Evolutionary conservation across 2,797 vertebrate species (phyloP), one percentile per base, ranked within the genome.

Genomic region (Halcyon smyrnensis): DNA sequence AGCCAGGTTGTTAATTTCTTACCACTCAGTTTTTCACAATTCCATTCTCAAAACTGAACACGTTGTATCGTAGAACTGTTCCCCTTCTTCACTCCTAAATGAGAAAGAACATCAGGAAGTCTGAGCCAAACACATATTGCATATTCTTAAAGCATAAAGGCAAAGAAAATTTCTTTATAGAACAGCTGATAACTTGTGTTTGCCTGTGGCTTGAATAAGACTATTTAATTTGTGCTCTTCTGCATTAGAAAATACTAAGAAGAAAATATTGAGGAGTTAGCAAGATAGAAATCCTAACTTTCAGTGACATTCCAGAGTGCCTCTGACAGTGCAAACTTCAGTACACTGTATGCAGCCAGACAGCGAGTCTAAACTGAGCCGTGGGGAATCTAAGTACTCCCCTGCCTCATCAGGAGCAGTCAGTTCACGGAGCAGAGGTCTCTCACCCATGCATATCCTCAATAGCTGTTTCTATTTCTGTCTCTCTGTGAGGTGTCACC

Each of bases 251-350:
- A 32, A 32, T 56, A 56, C 53, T 28, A 76, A 46, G 21, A 54
- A 34, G 62, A 46, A 50, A 78, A 82, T 16, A 75, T 11, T 1
- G 37, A 83, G 57, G 60, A 46, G 36, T 53, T 17, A 50, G 24
- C 23, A 64, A 74, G 54, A 56, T 1, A 54, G 7, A 71, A 76
- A 71, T 1, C 16, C 36, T 48, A 10, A 45, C 45, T 62, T 76
- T 21, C 45, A 41, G 88, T 18, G 63, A 54, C 11, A 34, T 65
- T 89, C 73, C 37, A 9, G 73, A 53, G 34, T 8, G 17, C 16
- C 51, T 41, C 48, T 19, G 21, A 28, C 0, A 0, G 25, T 5
- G 45, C 37, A 30, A 41, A 30, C 24, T 34, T 46, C 36, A 60
- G 68, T 60, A 77, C 18, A 7, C 9, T 19, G 23, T 8, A 65